Base-by-base conservation (phyloP, 2,888 invertebrate genomes). In the Lepidonotus clava region DNA sequence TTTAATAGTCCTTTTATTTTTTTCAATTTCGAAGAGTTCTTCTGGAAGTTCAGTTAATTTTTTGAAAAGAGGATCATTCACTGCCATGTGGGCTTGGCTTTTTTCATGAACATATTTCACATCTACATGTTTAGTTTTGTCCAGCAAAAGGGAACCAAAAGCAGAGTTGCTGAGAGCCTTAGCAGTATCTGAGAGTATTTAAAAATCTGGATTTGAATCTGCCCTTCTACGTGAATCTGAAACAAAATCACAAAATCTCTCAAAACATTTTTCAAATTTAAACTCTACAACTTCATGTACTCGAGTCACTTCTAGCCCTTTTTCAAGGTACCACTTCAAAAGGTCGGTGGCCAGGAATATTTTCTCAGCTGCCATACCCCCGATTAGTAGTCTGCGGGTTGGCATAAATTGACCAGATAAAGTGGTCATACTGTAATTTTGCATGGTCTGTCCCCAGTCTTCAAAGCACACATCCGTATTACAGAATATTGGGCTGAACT, bases 1-100 rank as follows among this genome's bases (percentile, higher is more conserved):
- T 28, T 76, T 86, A 28, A 90, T 85, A 18, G 51, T 87, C 6
- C 56, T 51, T 76, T 90, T 90, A n/a, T 87, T 85, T 4, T 18
- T 67, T 71, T 87, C 80, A 2, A 87, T 46, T 18, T 46, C n/a
- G n/a, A 56, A 56, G 4, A 56, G 11, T 8, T 18, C 56, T 21
- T n/a, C 56, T 21, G 8, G 56, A 56, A 18, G n/a, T 56, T 56
- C 56, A 21, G 56, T n/a, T n/a, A 56, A 4, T 18, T n/a, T 56
- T n/a, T 56, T 56, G 56, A 56, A 56, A 8, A 56, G 56, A 4
- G 56, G 56, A 56, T 56, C 56, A 56, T 56, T 56, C 56, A 56
- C 56, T 18, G 56, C 56, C 56, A 56, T 5, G n/a, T 56, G 56
- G n/a, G 56, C 56, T 18, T 8, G 4, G n/a, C n/a, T 4, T n/a